Conservation (phyloP, 2,113 vertebrate species). For the Leptodactylus fuscus region DNA sequence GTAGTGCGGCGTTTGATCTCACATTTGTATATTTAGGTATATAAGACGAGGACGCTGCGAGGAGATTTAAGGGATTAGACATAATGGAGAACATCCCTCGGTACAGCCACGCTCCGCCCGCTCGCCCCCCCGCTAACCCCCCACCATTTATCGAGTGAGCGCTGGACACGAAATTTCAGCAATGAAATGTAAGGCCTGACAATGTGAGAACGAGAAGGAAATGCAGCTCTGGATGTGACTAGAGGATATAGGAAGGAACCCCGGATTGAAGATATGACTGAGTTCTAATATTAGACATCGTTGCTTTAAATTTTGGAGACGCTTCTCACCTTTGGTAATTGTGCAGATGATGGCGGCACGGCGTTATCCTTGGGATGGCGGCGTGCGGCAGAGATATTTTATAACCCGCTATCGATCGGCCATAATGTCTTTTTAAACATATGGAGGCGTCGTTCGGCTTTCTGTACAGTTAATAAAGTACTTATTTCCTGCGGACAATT, state of each 20-base stretch:
- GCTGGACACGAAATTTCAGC: slow-evolving; percentile 31
- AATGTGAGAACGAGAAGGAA: neutral
- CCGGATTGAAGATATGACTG: neutral
- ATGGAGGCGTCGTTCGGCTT: neutral
- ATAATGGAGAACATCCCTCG: slow-evolving; percentile 39
- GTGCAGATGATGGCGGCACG: neutral
- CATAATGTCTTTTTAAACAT: slow-evolving; percentile 15
- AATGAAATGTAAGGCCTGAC: neutral
- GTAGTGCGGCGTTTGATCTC: slow-evolving; percentile 38
- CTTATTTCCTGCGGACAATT: neutral
- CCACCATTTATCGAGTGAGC: slow-evolving; percentile 36
- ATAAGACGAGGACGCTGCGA: slow-evolving; percentile 28
- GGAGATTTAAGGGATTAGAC: slow-evolving; percentile 54
- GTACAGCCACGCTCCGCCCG: neutral
- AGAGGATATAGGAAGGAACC: neutral
- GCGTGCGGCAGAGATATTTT: neutral
- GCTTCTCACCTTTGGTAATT: neutral
- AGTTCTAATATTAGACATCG: too few relatives aligned
- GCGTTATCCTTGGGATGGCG: neutral
- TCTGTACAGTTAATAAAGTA: slow-evolving; percentile 21
- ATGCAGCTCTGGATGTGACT: slow-evolving; percentile 12
- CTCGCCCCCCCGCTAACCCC: neutral
- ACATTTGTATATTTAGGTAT: slow-evolving; percentile 53
- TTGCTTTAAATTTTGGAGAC: neutral
- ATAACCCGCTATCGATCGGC: neutral